Evolutionary conservation across 2,113 vertebrate species (phyloP), one percentile per base, ranked within the genome.

Genomic region (Bos indicus): DNA sequence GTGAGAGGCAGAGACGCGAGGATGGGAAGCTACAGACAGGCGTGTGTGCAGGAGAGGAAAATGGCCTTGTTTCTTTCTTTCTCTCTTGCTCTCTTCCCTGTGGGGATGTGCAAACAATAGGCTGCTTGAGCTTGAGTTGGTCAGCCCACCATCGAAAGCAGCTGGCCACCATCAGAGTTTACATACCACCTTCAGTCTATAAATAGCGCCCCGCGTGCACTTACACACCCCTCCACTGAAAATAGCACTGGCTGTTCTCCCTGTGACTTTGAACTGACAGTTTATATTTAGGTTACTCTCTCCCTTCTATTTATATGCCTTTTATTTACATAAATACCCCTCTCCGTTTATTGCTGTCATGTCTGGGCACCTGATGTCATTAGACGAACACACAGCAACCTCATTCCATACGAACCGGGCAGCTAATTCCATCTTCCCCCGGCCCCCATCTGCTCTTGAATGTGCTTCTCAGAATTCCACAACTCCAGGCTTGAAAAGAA

Each of bases 271-370:
- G 98, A 98, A 96, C 93, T 67, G 54, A 30, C 67, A 81, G 48
- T 88, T 95, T 97, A 97, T 96, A 97, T 98, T 97, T 98, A 97
- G 95, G 84, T 98, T 98, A 97, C 96, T 95, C 89, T 84, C 91
- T 95, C 83, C n/a, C 40, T 21, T 87, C 97, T 97, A 97, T 98
- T 98, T 98, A 93, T 98, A 91, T 67, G 67, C 77, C 95, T 82
- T 94, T 97, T 98, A 95, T 98, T 98, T 97, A 98, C 91, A 92
- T 93, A 97, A 98, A 98, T 91, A 96, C 84, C 83, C 91, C 78
- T 87, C 95, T 88, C 78, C 28, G 7, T 89, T 92, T 94, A 93
- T 96, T 86, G 90, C 98, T 94, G 78, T 71, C 86, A 26, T 16
- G 78, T 98, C 96, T 97, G 94, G 78, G 89, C 95, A 98, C 98